Evolutionary conservation across 2,888 invertebrate species (phyloP).

Genomic region (Cephus nigrinus): DNA sequence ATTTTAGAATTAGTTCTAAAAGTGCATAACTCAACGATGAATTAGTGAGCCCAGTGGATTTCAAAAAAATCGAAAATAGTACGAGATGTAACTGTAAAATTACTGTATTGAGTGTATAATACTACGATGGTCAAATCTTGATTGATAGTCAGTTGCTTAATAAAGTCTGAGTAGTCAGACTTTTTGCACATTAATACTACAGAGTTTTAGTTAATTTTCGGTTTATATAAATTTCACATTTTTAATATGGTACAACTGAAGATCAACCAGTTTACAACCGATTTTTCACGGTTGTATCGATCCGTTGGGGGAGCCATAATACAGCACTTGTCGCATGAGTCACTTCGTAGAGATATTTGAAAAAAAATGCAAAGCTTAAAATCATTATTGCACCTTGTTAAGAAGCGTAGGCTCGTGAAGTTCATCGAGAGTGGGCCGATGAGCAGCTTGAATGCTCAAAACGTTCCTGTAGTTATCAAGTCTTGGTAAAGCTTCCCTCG

Average conservation of each 20-base stretch:
- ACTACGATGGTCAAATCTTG: background rate
- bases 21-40: background rate
- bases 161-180: background rate
- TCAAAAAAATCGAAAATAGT: background rate
- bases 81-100: background rate
- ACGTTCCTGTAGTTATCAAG: constrained; percentile 92
- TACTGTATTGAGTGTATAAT: background rate
- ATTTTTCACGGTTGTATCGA: background rate
- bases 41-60: too few relatives aligned
- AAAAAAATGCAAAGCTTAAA: background rate
- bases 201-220: background rate
- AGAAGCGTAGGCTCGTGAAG: constrained; percentile 85
- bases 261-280: background rate
- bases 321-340: background rate
- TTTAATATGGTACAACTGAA: background rate
- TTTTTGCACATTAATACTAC: too few relatives aligned
- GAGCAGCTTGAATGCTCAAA: constrained; percentile 87
- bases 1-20: background rate
- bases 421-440: constrained; percentile 88
- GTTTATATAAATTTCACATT: background rate
- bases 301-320: background rate
- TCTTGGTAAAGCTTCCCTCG: constrained; percentile 86
- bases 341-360: background rate
- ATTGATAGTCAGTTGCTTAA: background rate
- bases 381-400: constrained; percentile 75